Evolutionary conservation across 1,140 invertebrate species (phyloP).

Genomic region (Hyles euphorbiae): DNA sequence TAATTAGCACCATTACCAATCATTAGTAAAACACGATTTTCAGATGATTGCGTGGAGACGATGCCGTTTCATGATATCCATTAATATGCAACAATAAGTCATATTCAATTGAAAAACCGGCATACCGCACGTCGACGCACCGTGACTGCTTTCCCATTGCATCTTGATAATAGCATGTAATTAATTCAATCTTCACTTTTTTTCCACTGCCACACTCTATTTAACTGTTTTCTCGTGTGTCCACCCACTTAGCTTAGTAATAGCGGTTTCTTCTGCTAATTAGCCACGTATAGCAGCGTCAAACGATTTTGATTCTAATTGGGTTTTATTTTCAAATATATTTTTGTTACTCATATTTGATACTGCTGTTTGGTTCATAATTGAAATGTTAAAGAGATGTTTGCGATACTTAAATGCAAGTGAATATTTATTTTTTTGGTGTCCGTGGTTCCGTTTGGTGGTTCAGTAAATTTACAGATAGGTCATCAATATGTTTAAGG

Average conservation of each 20-base stretch:
- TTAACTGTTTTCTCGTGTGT: constrained; percentile 49
- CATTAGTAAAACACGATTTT: no score
- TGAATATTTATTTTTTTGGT: no score
- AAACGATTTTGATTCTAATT: constrained; percentile 4
- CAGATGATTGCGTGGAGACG: constrained; percentile 1
- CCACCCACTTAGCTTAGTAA: constrained; percentile 32
- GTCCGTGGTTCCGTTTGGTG: no score
- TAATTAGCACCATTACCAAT: no score
- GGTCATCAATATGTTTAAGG: no score
- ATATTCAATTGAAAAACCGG: constrained; percentile 6
- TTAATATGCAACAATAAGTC: background rate
- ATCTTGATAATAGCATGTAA: constrained; percentile 59
- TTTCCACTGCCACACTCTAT: constrained; percentile 60
- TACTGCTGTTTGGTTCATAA: no score
- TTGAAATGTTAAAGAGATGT: no score
- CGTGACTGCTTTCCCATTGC: constrained; percentile 60
- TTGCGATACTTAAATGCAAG: no score
- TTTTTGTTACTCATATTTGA: no score
- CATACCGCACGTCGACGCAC: constrained; percentile 50
- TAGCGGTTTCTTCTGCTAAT: constrained; percentile 43
- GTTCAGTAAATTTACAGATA: no score
- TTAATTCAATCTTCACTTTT: constrained; percentile 65
- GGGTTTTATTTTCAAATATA: no score
- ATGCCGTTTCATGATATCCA: background rate
- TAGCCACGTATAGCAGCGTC: constrained; percentile 13